A percentile compares a stretch with the other conserved stretches of the same genome.
phyloP scores from a whole-genome alignment of 2,113 vertebrate species.

The Phainopepla nitens region DNA sequence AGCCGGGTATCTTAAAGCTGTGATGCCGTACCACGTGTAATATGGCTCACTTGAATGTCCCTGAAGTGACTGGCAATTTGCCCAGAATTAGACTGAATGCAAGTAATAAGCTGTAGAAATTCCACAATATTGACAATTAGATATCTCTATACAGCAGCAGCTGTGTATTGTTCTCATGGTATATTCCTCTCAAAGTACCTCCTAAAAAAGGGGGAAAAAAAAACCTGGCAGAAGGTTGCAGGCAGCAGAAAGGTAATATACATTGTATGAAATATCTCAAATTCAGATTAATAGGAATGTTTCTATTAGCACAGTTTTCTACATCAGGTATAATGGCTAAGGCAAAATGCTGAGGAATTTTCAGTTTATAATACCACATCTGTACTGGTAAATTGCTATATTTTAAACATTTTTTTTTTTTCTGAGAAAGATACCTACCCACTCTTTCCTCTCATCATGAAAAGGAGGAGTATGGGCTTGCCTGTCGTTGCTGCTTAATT shows the following conservation, averaged over 20 bases:
- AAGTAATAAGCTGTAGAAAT: slow-evolving; percentile 88
- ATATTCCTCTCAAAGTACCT: slow-evolving; percentile 84
- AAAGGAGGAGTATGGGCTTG: background rate
- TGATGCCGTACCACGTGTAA: slow-evolving; percentile 83
- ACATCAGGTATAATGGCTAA: slow-evolving; percentile 57
- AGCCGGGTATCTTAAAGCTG: slow-evolving; percentile 87
- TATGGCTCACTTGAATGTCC: slow-evolving; percentile 86
- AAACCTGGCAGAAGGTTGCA: slow-evolving; percentile 83
- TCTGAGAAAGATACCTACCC: slow-evolving; percentile 36
- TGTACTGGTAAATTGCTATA: slow-evolving; percentile 60
- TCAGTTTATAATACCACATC: slow-evolving; percentile 64
- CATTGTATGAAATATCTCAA: slow-evolving; percentile 78
- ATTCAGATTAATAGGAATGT: slow-evolving; percentile 76
- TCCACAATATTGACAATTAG: slow-evolving; percentile 89
- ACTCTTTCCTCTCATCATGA: slow-evolving; percentile 49
- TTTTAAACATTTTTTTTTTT: slow-evolving; percentile 35
- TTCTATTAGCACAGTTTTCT: slow-evolving; percentile 72
- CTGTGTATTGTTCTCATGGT: slow-evolving; percentile 87
- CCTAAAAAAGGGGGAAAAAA: slow-evolving; percentile 69
- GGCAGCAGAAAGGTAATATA: slow-evolving; percentile 81
- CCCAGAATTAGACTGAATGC: slow-evolving; percentile 90
- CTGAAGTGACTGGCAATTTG: slow-evolving; percentile 89
- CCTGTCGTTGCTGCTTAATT: background rate
- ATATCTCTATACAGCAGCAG: slow-evolving; percentile 88
- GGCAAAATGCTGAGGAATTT: slow-evolving; percentile 59